Percentiles rank a stretch among this genome's conserved stretches.
Conservation (phyloP, 2,888 invertebrate species). For the Drosophila tripunctata region DNA sequence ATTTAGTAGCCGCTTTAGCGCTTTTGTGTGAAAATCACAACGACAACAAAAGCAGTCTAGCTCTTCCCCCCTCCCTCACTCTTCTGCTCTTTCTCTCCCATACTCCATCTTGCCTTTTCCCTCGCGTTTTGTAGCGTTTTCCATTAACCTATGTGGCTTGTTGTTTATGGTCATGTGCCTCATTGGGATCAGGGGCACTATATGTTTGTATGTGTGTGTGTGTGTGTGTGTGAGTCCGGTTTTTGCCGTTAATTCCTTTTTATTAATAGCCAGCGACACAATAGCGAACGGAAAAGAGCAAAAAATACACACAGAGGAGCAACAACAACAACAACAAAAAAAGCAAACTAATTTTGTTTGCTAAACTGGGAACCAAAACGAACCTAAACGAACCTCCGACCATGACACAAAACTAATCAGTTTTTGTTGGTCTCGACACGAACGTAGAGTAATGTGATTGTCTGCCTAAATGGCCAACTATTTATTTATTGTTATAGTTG, state of each 20-base stretch:
- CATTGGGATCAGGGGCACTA: slow-evolving; percentile 67
- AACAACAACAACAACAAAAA: slow-evolving; percentile 1
- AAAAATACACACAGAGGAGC: slow-evolving; percentile 17
- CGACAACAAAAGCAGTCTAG: slow-evolving; percentile 53
- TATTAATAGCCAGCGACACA: slow-evolving; percentile 72
- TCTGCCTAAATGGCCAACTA: slow-evolving; percentile 16
- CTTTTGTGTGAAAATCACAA: slow-evolving; percentile 78
- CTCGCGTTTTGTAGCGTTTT: neutral
- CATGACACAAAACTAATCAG: slow-evolving; percentile 67
- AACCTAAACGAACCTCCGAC: slow-evolving; percentile 37
- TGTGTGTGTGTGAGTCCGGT: slow-evolving; percentile 70
- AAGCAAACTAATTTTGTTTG: slow-evolving; percentile 55
- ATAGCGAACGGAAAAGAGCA: slow-evolving; percentile 33
- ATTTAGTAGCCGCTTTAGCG: slow-evolving; percentile 79
- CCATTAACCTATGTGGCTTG: slow-evolving; percentile 46
- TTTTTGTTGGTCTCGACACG: slow-evolving; percentile 35
- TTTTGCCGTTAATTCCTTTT: slow-evolving; percentile 80
- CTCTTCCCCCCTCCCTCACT: neutral
- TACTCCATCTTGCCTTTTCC: neutral
- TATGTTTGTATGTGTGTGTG: slow-evolving; percentile 55
- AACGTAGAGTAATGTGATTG: slow-evolving; percentile 39
- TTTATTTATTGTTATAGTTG: slow-evolving; percentile 3
- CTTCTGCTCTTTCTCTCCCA: neutral
- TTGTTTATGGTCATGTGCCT: slow-evolving; percentile 74
- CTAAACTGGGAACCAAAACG: too few relatives aligned